phyloP scores from a whole-genome alignment of 2,888 invertebrate genomes.

The Cristatella mucedo region DNA sequence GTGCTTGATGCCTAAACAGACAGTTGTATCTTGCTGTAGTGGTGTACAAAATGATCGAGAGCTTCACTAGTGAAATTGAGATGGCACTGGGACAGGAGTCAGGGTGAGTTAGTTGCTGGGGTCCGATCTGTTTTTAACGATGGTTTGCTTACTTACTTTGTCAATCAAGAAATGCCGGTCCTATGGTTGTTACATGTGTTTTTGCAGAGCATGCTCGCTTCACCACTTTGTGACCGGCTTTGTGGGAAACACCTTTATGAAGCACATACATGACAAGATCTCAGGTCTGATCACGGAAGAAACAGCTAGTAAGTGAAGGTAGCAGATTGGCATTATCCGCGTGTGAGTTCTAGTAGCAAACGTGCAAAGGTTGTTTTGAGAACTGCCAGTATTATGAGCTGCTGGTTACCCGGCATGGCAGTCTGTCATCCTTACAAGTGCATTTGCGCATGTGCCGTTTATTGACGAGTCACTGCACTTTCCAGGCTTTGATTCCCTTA shows the following conservation, averaged over 20 bases:
- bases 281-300: constrained; percentile 20
- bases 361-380: too few relatives aligned
- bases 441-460: too few relatives aligned
- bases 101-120: constrained; percentile 19
- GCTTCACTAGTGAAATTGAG: constrained; percentile 70
- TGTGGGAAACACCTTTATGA: constrained; percentile 61
- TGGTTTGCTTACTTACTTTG: not conserved
- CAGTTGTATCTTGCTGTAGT: constrained; percentile 50
- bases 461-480: too few relatives aligned
- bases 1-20: too few relatives aligned
- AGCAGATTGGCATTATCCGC: too few relatives aligned
- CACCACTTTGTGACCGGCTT: constrained; percentile 71
- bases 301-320: too few relatives aligned
- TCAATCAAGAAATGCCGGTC: too few relatives aligned
- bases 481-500: constrained; percentile 55
- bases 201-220: constrained; percentile 51
- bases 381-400: too few relatives aligned
- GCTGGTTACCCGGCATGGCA: too few relatives aligned
- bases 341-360: too few relatives aligned
- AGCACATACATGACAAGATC: constrained; percentile 20
- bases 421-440: too few relatives aligned
- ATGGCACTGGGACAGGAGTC: constrained; percentile 42
- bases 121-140: constrained; percentile 12
- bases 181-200: too few relatives aligned
- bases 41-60: constrained; percentile 64